Percentiles rank a stretch among this genome's conserved stretches.
Conservation (phyloP, 2,888 invertebrate species). For the Thymelicus lineola region DNA sequence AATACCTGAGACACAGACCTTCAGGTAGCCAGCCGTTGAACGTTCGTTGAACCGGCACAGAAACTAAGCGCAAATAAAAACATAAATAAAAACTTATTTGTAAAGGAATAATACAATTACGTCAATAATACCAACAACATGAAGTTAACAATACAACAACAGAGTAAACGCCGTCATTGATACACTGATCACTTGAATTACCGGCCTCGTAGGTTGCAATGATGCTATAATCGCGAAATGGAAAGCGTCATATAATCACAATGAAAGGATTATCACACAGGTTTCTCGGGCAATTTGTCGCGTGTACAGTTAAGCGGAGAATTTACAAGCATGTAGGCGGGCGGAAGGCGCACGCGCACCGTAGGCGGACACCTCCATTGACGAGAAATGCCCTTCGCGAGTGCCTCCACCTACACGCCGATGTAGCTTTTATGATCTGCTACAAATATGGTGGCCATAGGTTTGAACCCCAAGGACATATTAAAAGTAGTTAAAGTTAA, state of each 20-base stretch:
- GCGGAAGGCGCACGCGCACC: slow-evolving; percentile 61
- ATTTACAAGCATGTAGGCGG: slow-evolving; percentile 77
- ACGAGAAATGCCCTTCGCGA: slow-evolving; percentile 65
- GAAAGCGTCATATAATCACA: slow-evolving; percentile 57
- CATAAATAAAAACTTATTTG: no score
- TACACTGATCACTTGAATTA: slow-evolving; percentile 17
- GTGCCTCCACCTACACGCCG: slow-evolving; percentile 62
- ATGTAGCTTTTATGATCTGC: slow-evolving; percentile 64
- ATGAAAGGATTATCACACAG: slow-evolving; percentile 61
- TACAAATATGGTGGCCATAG: slow-evolving; percentile 53
- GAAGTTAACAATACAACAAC: not conserved
- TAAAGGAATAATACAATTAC: not conserved
- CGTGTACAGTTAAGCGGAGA: slow-evolving; percentile 72
- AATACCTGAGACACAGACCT: no score
- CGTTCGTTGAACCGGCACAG: no score
- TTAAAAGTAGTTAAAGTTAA: no score
- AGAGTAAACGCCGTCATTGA: slow-evolving; percentile 14
- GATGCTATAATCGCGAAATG: slow-evolving; percentile 43
- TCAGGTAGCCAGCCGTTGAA: no score
- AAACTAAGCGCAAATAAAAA: no score
- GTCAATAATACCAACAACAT: not conserved
- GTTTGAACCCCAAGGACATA: not conserved
- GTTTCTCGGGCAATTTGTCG: slow-evolving; percentile 72
- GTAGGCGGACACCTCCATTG: slow-evolving; percentile 73
- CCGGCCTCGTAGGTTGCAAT: slow-evolving; percentile 7